These are phyloP conservation scores for Leptodirus hochenwartii DNA, from an alignment of 2,888 invertebrate species.

Conservation along the genomic window DNA sequence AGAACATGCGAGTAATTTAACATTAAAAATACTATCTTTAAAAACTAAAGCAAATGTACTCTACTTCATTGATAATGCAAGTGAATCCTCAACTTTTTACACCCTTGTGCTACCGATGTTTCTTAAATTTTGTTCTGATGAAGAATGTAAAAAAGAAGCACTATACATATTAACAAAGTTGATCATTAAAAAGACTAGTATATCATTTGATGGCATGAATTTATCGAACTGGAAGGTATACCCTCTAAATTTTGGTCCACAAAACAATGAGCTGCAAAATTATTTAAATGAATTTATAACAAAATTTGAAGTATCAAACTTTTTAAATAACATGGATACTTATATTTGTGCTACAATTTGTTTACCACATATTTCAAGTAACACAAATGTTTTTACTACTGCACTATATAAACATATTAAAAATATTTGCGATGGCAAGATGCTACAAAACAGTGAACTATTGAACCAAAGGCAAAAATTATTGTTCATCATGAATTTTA, in stretches of 20 bases:
- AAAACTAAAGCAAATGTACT: slow-evolving; percentile 37
- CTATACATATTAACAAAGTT: slow-evolving; percentile 46
- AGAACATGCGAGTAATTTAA: slow-evolving; percentile 51
- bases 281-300: slow-evolving; percentile 25
- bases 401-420: no score
- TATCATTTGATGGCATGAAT: slow-evolving; percentile 38
- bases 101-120: slow-evolving; percentile 50
- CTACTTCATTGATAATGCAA: slow-evolving; percentile 45
- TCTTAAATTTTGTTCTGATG: slow-evolving; percentile 36
- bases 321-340: slow-evolving; percentile 22
- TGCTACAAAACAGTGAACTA: slow-evolving; percentile 20
- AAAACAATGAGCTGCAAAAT: no score
- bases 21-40: slow-evolving; percentile 40
- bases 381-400: no score
- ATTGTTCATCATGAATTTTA: slow-evolving; percentile 11
- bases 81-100: slow-evolving; percentile 50
- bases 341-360: slow-evolving; percentile 33
- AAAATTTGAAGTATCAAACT: slow-evolving; percentile 24
- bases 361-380: slow-evolving; percentile 38
- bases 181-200: slow-evolving; percentile 44
- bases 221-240: slow-evolving; percentile 47
- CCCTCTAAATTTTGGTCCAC: slow-evolving; percentile 43
- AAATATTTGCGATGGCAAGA: no score
- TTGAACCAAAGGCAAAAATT: slow-evolving; percentile 14
- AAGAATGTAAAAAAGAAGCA: slow-evolving; percentile 33